Evolutionary conservation across 2,888 invertebrate species (phyloP).

Genomic region (Ecliptopera silaceata): DNA sequence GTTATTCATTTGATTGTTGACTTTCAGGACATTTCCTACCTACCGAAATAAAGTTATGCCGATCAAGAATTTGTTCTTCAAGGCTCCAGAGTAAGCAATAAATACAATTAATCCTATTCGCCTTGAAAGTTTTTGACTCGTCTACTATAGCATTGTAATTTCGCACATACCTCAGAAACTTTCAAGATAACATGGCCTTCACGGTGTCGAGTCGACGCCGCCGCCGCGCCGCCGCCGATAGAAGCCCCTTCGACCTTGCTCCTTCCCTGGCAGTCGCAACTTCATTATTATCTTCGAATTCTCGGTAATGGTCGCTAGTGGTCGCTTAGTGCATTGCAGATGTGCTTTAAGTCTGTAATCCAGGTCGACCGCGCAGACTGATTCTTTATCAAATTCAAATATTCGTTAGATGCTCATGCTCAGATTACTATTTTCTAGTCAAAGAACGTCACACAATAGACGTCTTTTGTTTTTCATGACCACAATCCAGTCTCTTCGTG

Average conservation of each 20-base stretch:
- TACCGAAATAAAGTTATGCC: constrained; percentile 4
- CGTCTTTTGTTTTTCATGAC: no score
- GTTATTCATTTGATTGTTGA: no score
- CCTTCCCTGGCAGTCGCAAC: constrained; percentile 24
- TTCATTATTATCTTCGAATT: constrained; percentile 38
- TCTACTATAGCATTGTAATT: constrained; percentile 15
- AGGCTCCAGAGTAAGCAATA: neutral
- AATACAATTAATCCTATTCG: constrained; percentile 7
- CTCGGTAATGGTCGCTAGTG: constrained; percentile 39
- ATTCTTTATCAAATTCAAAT: neutral
- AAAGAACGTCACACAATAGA: no score
- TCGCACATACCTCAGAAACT: constrained; percentile 19
- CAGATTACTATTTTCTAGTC: no score
- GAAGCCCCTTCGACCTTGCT: constrained; percentile 16
- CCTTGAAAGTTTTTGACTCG: constrained; percentile 17
- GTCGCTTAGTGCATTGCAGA: constrained; percentile 34
- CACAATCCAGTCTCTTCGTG: no score
- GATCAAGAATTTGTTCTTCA: constrained; percentile 1
- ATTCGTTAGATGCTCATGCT: no score
- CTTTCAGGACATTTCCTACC: no score
- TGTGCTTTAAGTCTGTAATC: constrained; percentile 26
- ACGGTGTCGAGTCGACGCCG: constrained; percentile 18
- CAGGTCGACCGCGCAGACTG: neutral
- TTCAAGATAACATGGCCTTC: constrained; percentile 26
- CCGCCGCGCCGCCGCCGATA: neutral